phyloP scores from a whole-genome alignment of 64 coral and sea anemone species.

The Montipora capricornis region DNA sequence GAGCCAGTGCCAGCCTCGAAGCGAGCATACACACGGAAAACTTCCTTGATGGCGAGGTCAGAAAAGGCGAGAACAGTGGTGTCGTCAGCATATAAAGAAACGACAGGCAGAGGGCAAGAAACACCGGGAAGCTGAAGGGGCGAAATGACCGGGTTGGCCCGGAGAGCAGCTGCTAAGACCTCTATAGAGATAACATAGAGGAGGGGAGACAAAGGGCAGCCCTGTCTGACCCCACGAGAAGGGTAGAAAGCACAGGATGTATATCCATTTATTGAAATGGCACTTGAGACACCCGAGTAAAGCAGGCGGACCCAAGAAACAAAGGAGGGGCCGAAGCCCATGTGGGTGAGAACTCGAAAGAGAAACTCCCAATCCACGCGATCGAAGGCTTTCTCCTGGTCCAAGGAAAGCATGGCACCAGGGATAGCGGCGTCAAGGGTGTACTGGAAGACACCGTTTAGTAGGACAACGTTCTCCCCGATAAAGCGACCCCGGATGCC shows the following conservation, averaged over 20 bases:
- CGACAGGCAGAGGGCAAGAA: not conserved
- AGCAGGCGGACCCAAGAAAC: not conserved
- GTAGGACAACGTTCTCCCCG: slow-evolving; percentile 13
- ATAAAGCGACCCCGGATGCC: slow-evolving; percentile 24
- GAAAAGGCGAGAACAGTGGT: not conserved
- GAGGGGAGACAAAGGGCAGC: not conserved
- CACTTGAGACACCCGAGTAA: not conserved
- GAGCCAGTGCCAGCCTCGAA: not conserved
- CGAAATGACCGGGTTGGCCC: not conserved
- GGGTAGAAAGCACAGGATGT: not conserved
- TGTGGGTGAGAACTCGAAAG: no score
- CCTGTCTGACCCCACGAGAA: not conserved
- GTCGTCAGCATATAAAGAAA: not conserved
- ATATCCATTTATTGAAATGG: not conserved
- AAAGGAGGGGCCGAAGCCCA: no score
- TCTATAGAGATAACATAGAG: not conserved
- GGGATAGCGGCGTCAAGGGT: no score
- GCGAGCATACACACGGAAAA: not conserved
- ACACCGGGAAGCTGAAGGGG: not conserved
- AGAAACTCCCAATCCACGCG: no score
- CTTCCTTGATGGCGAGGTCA: not conserved
- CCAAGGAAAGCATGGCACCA: not conserved
- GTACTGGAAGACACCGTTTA: not conserved
- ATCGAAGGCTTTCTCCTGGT: no score
- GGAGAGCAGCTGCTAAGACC: not conserved